A percentile compares a stretch with the other conserved stretches of the same genome.
These are phyloP conservation scores for Cebidichthys violaceus DNA, from an alignment of 2,113 vertebrate genomes.

Conservation along the genomic window DNA sequence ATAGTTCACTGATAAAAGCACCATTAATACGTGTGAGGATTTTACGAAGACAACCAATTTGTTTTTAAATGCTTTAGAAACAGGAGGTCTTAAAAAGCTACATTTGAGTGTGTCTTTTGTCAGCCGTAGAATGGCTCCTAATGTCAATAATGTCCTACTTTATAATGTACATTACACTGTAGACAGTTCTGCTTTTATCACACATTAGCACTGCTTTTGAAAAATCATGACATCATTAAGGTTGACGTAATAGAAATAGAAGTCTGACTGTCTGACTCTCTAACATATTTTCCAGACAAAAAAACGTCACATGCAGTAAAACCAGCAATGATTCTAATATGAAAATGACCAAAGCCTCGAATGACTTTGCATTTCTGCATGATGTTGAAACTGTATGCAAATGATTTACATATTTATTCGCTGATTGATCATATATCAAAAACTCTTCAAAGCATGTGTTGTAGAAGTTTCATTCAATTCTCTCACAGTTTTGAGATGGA, in stretches of 20 bases:
- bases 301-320: background rate
- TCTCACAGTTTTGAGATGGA: background rate
- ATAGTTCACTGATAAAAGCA: background rate
- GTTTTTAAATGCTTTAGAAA: background rate
- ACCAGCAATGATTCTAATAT: background rate
- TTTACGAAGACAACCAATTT: background rate
- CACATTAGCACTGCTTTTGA: background rate
- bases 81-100: too few species aligned
- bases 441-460: background rate
- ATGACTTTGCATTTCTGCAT: slow-evolving; percentile 23
- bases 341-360: slow-evolving; percentile 18
- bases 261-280: background rate
- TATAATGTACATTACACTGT: background rate
- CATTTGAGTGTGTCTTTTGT: too few species aligned
- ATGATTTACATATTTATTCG: background rate
- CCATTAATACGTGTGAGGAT: background rate
- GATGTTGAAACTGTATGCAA: slow-evolving; percentile 11
- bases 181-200: background rate
- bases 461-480: background rate
- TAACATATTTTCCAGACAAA: background rate
- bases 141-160: background rate
- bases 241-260: background rate
- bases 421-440: background rate
- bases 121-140: too few species aligned
- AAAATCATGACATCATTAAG: background rate